Base-by-base conservation (phyloP, 2,113 vertebrate genomes). In the Alethe castanea region DNA sequence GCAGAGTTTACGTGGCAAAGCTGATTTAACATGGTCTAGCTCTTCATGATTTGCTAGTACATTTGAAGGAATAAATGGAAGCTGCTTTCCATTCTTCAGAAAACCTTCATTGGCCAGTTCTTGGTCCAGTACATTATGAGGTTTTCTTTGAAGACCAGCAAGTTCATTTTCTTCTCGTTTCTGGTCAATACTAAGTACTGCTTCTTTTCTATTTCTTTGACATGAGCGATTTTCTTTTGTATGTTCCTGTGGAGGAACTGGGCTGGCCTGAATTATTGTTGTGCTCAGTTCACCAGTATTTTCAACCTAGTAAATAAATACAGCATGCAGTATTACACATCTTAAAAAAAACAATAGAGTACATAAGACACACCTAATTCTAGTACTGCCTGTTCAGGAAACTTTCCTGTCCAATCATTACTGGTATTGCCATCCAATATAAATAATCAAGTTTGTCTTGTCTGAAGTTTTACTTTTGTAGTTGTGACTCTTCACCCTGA, bases 261-360 rank as follows among this genome's bases (percentile, higher is more conserved):
- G 99, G 94, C 99, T 99, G 78, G 98, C 97, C 91, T 94, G 97
- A 96, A 99, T 95, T 95, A 99, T 98, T 65, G 99, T 99, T 81
- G 99, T 99, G 95, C 99, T 99, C 85, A 99, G 95, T 4, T 98
- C 98, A 97, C 97, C 97, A 52, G 95, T 96, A 59, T 95, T 88
- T 88, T 98, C 98, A 59, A 35, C 98, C 99, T 99, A 97, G 74
- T 48, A 96, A 66, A 13, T 40, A 77, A 94, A 92, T 17, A 45
- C 0, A 48, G 65, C 25, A 84, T 4, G 22, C 29, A 88, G 18
- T 31, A 86, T 93, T 69, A 66, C 8, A 81, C 25, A 83, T 71
- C 60, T 36, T 29, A 48, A 33, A 74, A 74, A 56, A 78, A 91
- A 31, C 10, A 88, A 28, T 3, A 47, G 16, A 11, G 17, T 73